Conservation (phyloP, 2,888 invertebrate genomes). For the Therioaphis trifolii region DNA sequence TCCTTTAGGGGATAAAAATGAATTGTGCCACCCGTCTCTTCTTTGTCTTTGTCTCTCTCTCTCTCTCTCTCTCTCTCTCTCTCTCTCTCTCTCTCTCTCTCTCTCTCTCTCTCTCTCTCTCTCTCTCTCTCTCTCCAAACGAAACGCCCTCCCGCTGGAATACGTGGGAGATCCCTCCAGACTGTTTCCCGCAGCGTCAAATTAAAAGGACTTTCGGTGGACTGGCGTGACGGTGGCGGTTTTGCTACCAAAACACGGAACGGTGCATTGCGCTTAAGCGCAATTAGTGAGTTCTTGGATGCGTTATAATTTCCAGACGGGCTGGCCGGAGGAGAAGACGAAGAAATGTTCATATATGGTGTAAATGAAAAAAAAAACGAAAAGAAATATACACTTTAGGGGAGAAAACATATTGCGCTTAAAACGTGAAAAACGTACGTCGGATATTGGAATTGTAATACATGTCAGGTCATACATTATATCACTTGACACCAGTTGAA, state of each 20-base stretch:
- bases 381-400: not conserved
- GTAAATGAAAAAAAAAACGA: not conserved
- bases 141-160: conserved; percentile 40
- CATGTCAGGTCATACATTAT: not conserved
- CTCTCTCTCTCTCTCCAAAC: conserved; percentile 21
- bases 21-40: conserved; percentile 52
- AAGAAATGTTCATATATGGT: not conserved
- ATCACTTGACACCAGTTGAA: not conserved
- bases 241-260: conserved; percentile 26
- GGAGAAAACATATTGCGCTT: not conserved
- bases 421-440: not conserved
- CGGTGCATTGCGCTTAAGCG: not conserved
- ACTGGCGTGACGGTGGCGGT: conserved; percentile 33
- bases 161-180: conserved; percentile 26
- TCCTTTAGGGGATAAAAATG: conserved; percentile 60
- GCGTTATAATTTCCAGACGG: conserved; percentile 46
- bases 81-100: conserved; percentile 28
- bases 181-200: conserved; percentile 30
- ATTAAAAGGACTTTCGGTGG: conserved; percentile 46
- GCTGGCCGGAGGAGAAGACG: not conserved
- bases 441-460: not conserved
- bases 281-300: conserved; percentile 42
- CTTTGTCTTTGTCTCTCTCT: conserved; percentile 28
- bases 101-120: too few relatives aligned
- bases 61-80: conserved; percentile 24